Percentiles rank a stretch among this genome's conserved stretches.
These are phyloP conservation scores for Orchestes rusci DNA, from an alignment of 2,888 invertebrate species.

Conservation along the genomic window DNA sequence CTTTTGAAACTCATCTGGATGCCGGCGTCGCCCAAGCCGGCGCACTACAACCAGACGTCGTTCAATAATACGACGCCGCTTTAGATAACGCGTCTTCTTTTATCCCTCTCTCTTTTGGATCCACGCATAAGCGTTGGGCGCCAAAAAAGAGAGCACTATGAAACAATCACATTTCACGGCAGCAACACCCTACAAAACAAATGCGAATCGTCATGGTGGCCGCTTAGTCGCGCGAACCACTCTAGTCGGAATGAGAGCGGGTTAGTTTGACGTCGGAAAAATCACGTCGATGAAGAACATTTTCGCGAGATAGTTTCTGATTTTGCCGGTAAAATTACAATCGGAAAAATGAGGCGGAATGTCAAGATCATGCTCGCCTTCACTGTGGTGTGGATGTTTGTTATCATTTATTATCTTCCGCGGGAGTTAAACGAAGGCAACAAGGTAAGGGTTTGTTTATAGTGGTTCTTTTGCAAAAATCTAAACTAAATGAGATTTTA, in stretches of 20 bases:
- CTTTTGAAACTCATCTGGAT: background rate
- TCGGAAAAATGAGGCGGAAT: constrained; percentile 51
- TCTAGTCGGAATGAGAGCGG: constrained; percentile 16
- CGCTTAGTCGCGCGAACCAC: constrained; percentile 10
- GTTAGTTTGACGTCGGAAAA: constrained; percentile 4
- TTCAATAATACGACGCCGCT: constrained; percentile 22
- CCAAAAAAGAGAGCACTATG: constrained; percentile 12
- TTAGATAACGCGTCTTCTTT: constrained; percentile 10
- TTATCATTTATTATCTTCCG: constrained; percentile 56
- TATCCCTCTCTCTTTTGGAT: constrained; percentile 7
- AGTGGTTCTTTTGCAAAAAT: too few relatives aligned
- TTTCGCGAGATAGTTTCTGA: constrained; percentile 16
- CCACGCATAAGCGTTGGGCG: background rate
- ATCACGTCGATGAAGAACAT: constrained; percentile 17
- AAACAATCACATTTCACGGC: constrained; percentile 15
- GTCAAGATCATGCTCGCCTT: constrained; percentile 54
- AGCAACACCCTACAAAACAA: constrained; percentile 18
- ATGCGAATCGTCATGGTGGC: constrained; percentile 11
- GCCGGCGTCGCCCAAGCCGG: constrained; percentile 1
- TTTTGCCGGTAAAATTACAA: constrained; percentile 14
- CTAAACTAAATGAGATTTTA: background rate
- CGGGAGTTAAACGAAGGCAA: constrained; percentile 18
- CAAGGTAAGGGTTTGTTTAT: constrained; percentile 13
- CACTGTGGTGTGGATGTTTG: constrained; percentile 58
- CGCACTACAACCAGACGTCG: constrained; percentile 11